Base-by-base conservation (phyloP, 2,113 vertebrate species). In the Seriola aureovittata region DNA sequence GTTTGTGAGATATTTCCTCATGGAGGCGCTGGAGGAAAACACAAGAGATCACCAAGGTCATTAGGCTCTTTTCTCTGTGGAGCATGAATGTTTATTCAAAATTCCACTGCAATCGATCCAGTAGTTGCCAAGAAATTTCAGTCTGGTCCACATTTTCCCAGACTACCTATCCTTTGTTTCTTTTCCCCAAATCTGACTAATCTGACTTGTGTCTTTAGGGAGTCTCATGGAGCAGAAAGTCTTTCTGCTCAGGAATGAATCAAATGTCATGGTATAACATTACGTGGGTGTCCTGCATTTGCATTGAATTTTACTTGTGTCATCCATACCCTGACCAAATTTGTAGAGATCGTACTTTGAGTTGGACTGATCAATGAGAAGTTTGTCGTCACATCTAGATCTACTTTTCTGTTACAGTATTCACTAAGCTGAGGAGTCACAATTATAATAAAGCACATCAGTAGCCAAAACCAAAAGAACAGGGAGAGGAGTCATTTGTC, bases 371-470 rank as follows among this genome's bases (percentile, higher is more conserved):
- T 34, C 29, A 23, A 65, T 4, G 40, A 78, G 38, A 68, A 14
- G 8, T 67, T 50, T 83, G 72, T 34, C 66, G 71, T 76, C 50
- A 66, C 48, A n/a, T 57, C 52, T 23, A 19, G 29, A 29, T 29
- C 29, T 0, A 25, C 34, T 58, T 38, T 8, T 63, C 74, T 54
- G 65, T n/a, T 59, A 23, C 59, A 21, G 23, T 38, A 4, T 21
- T 59, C 38, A 4, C 25, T 54, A 40, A 65, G 40, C 66, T 73
- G 71, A 82, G 57, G 40, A 66, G 73, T 85, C 57, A 73, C 16
- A 69, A 50, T 46, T 58, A 23, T 29, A 65, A 29, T 29, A 71
- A 89, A 87, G 71, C 81, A 66, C 16, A 65, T 63, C 55, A n/a
- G 23, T 75, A 42, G 65, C 75, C 72, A 66, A 65, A 77, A 78